Percentiles rank a stretch among this genome's conserved stretches.
These are phyloP conservation scores for Protobothrops flavoviridis DNA, from an alignment of 2,113 vertebrate species.

Conservation along the genomic window DNA sequence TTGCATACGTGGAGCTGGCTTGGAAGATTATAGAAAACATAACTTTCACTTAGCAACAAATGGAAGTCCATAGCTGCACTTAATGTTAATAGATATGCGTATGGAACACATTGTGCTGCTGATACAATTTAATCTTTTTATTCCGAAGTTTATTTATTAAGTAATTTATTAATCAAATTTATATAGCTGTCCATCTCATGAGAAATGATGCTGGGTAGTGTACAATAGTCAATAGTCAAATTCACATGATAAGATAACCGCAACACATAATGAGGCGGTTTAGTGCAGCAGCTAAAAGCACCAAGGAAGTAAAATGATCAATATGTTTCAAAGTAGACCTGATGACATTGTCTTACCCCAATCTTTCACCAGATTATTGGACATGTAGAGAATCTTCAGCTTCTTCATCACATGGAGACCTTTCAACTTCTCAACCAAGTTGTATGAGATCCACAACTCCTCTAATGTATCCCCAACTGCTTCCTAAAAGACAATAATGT, in stretches of 20 bases:
- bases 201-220: background rate
- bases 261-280: background rate
- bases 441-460: constrained; percentile 97
- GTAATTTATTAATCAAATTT: background rate
- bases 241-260: background rate
- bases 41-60: background rate
- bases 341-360: constrained; percentile 80
- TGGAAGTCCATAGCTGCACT: background rate
- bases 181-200: background rate
- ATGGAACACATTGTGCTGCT: background rate
- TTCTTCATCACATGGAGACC: constrained; percentile 92
- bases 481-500: constrained; percentile 76
- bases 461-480: constrained; percentile 89
- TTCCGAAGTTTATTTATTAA: background rate
- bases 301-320: background rate
- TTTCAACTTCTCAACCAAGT: constrained; percentile 93
- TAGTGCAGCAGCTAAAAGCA: background rate
- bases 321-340: background rate
- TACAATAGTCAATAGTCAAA: background rate
- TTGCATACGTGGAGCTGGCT: background rate
- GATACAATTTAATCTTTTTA: background rate
- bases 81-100: background rate
- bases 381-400: constrained; percentile 92
- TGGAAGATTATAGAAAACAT: background rate
- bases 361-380: constrained; percentile 96